Conservation (phyloP, 2,797 vertebrate genomes). For the Discoglossus pictus region DNA sequence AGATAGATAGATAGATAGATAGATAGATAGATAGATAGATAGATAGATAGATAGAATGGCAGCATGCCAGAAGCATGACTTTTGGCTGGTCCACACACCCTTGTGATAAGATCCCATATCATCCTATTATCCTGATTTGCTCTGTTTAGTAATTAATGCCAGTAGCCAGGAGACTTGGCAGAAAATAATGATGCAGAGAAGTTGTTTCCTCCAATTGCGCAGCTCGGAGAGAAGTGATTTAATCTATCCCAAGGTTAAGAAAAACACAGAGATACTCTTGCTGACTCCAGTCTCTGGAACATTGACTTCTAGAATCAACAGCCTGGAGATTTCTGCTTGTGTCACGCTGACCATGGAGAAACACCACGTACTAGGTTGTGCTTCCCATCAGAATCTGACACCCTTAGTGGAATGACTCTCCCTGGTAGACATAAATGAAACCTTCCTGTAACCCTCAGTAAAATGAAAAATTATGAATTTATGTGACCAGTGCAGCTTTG, state of each 20-base stretch:
- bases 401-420: too few relatives aligned
- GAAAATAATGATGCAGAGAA: constrained; percentile 66
- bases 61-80: constrained; percentile 22
- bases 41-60: too few relatives aligned
- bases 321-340: constrained; percentile 12
- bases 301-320: constrained; percentile 24
- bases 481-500: too few relatives aligned
- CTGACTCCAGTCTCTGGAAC: constrained; percentile 31
- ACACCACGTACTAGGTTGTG: too few relatives aligned
- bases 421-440: too few relatives aligned
- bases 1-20: too few relatives aligned
- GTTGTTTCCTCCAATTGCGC: constrained; percentile 67
- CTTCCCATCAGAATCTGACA: too few relatives aligned
- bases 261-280: constrained; percentile 51
- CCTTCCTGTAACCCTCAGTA: too few relatives aligned
- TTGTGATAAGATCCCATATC: constrained; percentile 66
- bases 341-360: neutral
- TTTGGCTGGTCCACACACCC: constrained; percentile 27
- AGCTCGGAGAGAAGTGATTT: constrained; percentile 66
- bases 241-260: constrained; percentile 76
- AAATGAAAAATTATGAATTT: too few relatives aligned
- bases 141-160: constrained; percentile 72
- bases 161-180: constrained; percentile 65
- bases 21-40: too few relatives aligned
- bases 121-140: constrained; percentile 69